Evolutionary conservation across 2,113 vertebrate genomes (phyloP).

Genomic region (Nanorana parkeri): DNA sequence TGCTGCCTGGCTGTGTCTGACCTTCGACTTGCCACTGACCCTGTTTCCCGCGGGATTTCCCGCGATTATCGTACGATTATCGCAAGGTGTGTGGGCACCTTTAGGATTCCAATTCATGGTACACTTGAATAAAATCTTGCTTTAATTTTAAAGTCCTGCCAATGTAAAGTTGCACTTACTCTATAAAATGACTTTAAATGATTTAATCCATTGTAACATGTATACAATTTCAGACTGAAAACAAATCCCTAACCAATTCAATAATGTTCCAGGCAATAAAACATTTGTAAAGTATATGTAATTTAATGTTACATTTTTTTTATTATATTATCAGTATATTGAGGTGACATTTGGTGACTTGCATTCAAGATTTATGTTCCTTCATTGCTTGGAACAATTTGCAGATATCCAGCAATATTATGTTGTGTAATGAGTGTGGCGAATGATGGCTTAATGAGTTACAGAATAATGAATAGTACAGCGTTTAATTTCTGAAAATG

Average conservation of each 20-base stretch:
- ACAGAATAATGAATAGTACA: background rate
- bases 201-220: too few relatives aligned
- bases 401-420: background rate
- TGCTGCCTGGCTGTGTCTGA: too few relatives aligned
- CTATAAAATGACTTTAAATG: too few relatives aligned
- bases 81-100: too few relatives aligned
- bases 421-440: background rate
- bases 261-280: background rate
- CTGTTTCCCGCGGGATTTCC: too few relatives aligned
- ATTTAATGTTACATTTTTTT: slow-evolving; percentile 2
- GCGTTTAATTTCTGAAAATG: background rate
- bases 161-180: too few relatives aligned
- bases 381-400: slow-evolving; percentile 3
- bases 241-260: background rate
- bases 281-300: background rate
- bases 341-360: background rate
- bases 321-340: background rate
- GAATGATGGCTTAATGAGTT: background rate
- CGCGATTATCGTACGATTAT: too few relatives aligned
- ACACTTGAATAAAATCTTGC: too few relatives aligned
- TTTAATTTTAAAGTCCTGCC: too few relatives aligned
- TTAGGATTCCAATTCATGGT: too few relatives aligned
- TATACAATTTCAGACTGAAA: too few relatives aligned
- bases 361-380: background rate
- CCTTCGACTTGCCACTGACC: too few relatives aligned